Evolutionary conservation across 2,888 invertebrate genomes (phyloP), one percentile per base, ranked within the genome.

Genomic region (Dynastes hyllus): DNA sequence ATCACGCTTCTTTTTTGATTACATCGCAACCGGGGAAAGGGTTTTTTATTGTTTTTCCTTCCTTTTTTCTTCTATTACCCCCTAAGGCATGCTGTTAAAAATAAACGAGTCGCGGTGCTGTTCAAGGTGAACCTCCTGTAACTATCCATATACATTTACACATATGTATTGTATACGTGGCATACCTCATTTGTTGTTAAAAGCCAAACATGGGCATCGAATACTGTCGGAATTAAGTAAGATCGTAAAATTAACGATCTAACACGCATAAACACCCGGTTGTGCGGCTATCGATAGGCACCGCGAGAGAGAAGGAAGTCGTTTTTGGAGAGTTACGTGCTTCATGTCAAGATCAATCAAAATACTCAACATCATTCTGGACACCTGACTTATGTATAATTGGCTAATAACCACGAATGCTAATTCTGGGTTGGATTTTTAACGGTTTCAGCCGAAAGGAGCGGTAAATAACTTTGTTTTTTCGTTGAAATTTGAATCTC

Each of bases 121-220:
- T 58, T 58, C 55, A 58, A 58, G 55, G 55, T 58, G 55, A 58
- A 58, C 55, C 16, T 22, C 55, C 22, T 22, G n/a, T 53, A 58
- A 45, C 2, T 45, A 45, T 45, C 45, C 45, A 45, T 45, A 45
- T 45, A 45, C 37, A 37, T 37, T 5, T 37, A 3, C 45, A 45
- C 45, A 11, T 45, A 37, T 5, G 32, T 53, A 58, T 58, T 58
- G 55, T 58, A 58, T 22, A 58, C 55, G 55, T 58, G 55, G 55
- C 55, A 58, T 58, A 58, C 22, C 55, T 58, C 55, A 58, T 58
- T 58, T 58, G 55, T 58, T 65, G 65, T 66, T 76, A 76, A 76
- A 66, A 66, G 76, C 66, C 76, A 76, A 76, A 76, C 53, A 76
- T 76, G 76, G 76, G 32, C 76, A 76, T 51, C 51, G 13, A 76